These are phyloP conservation scores for Cyprinodon brontotheroides DNA, from an alignment of 2,113 vertebrate genomes.

Conservation along the genomic window DNA sequence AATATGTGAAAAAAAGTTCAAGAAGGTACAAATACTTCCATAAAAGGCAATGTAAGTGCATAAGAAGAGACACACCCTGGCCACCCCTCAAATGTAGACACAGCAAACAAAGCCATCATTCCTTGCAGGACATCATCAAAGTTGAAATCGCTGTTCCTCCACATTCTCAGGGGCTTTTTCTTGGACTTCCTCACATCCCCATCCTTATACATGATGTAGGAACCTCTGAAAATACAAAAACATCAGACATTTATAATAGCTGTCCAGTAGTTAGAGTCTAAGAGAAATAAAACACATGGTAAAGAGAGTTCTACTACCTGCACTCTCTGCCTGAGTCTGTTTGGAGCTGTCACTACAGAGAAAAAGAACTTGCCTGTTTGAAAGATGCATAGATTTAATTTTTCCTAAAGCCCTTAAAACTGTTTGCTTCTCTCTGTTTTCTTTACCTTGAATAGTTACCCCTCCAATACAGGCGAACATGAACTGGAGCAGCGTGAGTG, in stretches of 20 bases:
- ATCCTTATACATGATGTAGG: constrained; percentile 95
- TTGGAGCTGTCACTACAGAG: constrained; percentile 94
- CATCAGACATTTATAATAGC: neutral
- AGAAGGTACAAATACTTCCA: neutral
- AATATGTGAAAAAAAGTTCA: neutral
- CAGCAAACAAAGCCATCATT: constrained; percentile 99
- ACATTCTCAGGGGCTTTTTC: constrained; percentile 83
- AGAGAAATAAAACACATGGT: neutral
- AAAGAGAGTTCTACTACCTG: constrained; percentile 80
- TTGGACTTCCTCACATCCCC: constrained; percentile 92
- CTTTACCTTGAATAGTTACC: constrained; percentile 95
- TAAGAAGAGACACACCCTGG: constrained; percentile 83
- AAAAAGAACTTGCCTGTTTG: constrained; percentile 92
- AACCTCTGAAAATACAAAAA: constrained; percentile 82
- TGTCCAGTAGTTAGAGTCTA: neutral
- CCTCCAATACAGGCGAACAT: constrained; percentile 99
- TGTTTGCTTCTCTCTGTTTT: neutral
- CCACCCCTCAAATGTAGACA: constrained; percentile 99
- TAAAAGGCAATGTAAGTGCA: neutral
- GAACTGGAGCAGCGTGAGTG: constrained; percentile 96
- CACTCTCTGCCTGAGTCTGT: constrained; percentile 90
- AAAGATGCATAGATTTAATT: neutral
- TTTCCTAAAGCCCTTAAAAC: neutral
- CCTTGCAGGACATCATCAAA: constrained; percentile 95
- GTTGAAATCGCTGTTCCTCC: constrained; percentile 98